Evolutionary conservation across 2,888 invertebrate species (phyloP).

Genomic region (Rosalia funebris): DNA sequence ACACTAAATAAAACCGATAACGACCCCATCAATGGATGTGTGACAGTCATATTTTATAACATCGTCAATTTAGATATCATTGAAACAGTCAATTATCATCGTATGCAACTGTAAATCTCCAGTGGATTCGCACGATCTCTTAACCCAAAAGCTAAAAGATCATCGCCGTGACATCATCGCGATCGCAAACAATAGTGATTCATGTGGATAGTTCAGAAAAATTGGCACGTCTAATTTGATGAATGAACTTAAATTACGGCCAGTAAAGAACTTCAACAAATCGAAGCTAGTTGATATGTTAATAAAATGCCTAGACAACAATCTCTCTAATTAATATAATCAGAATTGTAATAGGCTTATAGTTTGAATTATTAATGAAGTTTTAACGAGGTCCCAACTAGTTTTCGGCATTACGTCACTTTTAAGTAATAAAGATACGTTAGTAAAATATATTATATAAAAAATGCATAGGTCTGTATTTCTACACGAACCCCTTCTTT

Average conservation of each 20-base stretch:
- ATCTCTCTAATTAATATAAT: conserved; percentile 20
- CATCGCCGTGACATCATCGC: conserved; percentile 48
- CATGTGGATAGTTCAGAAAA: conserved; percentile 34
- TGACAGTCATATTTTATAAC: conserved; percentile 40
- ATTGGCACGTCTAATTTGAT: conserved; percentile 38
- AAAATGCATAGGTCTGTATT: too few relatives aligned
- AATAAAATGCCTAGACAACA: conserved; percentile 24
- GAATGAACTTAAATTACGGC: conserved; percentile 33
- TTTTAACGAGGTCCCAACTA: neutral
- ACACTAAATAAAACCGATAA: too few relatives aligned
- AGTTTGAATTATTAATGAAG: neutral
- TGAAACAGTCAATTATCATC: conserved; percentile 45
- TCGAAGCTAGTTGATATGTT: conserved; percentile 28
- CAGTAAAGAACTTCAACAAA: conserved; percentile 28
- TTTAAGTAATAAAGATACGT: too few relatives aligned
- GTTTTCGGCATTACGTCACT: neutral
- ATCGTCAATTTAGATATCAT: conserved; percentile 43
- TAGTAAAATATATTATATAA: too few relatives aligned
- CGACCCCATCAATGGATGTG: conserved; percentile 40
- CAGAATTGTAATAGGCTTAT: conserved; percentile 5
- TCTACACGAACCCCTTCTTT: too few relatives aligned
- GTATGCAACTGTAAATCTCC: conserved; percentile 43
- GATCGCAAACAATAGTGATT: conserved; percentile 45
- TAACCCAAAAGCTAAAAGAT: conserved; percentile 50
- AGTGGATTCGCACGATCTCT: conserved; percentile 54